These are phyloP conservation scores for Aurelia sp. DNA, from an alignment of 30 jellyfish, hydroid and myxozoan species.

Conservation along the genomic window DNA sequence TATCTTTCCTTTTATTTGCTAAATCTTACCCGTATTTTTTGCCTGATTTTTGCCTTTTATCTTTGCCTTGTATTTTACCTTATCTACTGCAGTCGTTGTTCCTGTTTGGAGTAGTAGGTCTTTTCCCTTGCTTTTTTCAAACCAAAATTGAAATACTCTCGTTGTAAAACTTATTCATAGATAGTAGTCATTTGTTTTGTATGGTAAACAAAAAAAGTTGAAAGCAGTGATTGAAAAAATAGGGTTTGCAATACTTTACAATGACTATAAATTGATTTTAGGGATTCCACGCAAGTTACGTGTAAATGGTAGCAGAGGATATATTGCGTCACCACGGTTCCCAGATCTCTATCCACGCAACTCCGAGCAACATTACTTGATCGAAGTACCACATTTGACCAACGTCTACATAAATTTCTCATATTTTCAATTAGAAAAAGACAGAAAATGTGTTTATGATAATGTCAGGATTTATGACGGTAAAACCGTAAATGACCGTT, in stretches of 20 bases:
- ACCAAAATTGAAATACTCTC: background rate
- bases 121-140: background rate
- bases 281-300: constrained; percentile 47
- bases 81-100: too few relatives aligned
- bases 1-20: too few relatives aligned
- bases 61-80: too few relatives aligned
- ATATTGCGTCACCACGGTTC: constrained; percentile 63
- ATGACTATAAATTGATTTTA: background rate
- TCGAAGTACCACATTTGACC: constrained; percentile 48
- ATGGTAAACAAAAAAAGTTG: too few relatives aligned
- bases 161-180: too few relatives aligned
- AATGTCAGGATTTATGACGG: constrained; percentile 80
- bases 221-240: too few relatives aligned
- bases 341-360: constrained; percentile 76
- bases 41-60: too few relatives aligned
- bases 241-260: too few relatives aligned
- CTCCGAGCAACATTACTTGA: constrained; percentile 51
- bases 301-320: constrained; percentile 22
- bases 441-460: constrained; percentile 80
- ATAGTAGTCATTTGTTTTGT: too few relatives aligned
- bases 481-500: constrained; percentile 21
- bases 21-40: too few relatives aligned
- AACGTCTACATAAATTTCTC: constrained; percentile 70
- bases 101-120: too few relatives aligned
- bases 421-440: constrained; percentile 75